Evolutionary conservation across 2,113 vertebrate species (phyloP).

Genomic region (Fukomys damarensis): DNA sequence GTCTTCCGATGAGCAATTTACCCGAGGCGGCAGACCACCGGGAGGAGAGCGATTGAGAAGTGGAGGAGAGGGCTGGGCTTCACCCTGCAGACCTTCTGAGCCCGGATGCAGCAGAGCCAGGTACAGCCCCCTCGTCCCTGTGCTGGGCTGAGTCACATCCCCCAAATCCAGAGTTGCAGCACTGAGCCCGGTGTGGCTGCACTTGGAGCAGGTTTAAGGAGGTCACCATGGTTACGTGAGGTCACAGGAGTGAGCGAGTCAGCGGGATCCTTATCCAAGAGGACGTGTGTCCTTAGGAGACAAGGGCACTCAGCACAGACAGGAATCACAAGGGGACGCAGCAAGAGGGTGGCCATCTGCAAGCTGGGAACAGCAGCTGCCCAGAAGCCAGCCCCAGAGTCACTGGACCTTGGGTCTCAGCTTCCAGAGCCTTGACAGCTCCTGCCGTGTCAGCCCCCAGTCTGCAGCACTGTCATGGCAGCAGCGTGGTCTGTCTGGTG

Average conservation of each 20-base stretch:
- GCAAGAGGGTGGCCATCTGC: accelerated
- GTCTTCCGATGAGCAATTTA: constrained; percentile 29
- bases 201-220: neutral
- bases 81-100: neutral
- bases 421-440: neutral
- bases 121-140: no score
- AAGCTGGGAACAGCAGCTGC: neutral
- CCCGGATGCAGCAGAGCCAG: neutral
- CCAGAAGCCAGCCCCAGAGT: neutral
- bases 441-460: accelerated
- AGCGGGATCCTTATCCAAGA: neutral
- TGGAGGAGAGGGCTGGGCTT: neutral
- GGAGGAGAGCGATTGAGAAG: neutral
- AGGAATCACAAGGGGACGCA: accelerated
- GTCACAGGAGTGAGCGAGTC: neutral
- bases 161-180: neutral
- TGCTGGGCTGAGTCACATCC: neutral
- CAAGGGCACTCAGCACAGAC: accelerated
- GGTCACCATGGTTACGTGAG: neutral
- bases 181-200: neutral
- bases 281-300: neutral
- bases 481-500: neutral
- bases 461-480: accelerated
- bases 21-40: neutral
- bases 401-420: neutral